Evolutionary conservation across 2,797 vertebrate genomes (phyloP), one percentile per base, ranked within the genome.

Genomic region (Lates japonicus): DNA sequence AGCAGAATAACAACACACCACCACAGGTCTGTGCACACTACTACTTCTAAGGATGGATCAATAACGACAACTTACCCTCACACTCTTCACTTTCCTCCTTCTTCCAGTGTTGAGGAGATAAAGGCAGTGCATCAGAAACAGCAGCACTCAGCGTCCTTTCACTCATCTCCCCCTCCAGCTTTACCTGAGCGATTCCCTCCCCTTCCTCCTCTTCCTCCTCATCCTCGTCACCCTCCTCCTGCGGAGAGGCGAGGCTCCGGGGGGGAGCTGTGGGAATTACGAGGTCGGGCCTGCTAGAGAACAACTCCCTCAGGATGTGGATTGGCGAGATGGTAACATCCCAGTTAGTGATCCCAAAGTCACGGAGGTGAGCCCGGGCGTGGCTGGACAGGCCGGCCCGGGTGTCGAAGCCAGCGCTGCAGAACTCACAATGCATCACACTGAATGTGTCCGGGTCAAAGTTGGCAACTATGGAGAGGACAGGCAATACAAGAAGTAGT

Each of bases 331-430:
- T 95, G 48, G 98, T 99, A n/a, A 99, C 96, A 66, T 98, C 97
- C 98, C 98, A 99, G 95, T 99, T 99, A 81, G 97, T 98, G 90
- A 99, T 99, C 63, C 98, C 98, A 22, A 99, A 98, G 90, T 99
- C 98, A 0, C 98, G 94, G 48, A 99, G 96, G 92, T 99, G 98
- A 41, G 98, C 98, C 12, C 98, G 93, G 70, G 98, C 98, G 0
- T 99, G 98, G 93, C 98, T 99, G 81, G 98, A 99, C 39, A 99
- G 96, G 20, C 98, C 98, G 0, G 98, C 98, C 11, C 97, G 94
- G 0, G 98, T 98, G 95, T 99, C 98, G 8, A 99, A 99, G 8
- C 97, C 97, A 0, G 98, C 98, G 20, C 97, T 97, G 49, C 98
- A 99, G 96, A 99, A 99, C 93, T 99, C 98, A 39, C 98, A 99